phyloP scores from a whole-genome alignment of 2,113 vertebrate species.

The Cepphus grylle region DNA sequence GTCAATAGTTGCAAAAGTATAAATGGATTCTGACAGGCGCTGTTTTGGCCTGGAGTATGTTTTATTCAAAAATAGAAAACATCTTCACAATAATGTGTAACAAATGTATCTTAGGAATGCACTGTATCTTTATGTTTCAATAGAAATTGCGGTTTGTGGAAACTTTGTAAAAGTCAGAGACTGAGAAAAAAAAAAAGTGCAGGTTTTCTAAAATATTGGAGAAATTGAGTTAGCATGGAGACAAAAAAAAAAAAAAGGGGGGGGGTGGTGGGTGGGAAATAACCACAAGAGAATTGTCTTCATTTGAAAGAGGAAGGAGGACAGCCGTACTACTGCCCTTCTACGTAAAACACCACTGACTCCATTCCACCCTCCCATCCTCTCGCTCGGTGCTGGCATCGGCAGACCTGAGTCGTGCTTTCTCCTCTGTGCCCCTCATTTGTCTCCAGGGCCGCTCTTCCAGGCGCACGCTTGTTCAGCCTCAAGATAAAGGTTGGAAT shows the following conservation, averaged over 20 bases:
- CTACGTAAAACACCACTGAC: not conserved
- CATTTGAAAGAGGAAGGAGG: not conserved
- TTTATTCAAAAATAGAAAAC: not conserved
- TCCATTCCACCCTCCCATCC: not conserved
- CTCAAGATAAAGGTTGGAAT: not conserved
- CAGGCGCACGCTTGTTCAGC: not conserved
- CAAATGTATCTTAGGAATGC: not conserved
- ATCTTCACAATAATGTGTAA: not conserved
- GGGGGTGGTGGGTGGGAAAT: not conserved
- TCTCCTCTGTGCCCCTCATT: rapidly evolving
- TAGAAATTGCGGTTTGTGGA: not conserved
- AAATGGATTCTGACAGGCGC: not conserved
- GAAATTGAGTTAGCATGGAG: not conserved
- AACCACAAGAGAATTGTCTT: not conserved
- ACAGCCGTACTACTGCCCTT: not conserved
- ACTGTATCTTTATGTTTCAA: not conserved
- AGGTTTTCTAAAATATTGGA: not conserved
- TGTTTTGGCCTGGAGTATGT: not conserved
- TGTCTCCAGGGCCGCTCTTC: not conserved
- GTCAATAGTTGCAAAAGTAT: not conserved
- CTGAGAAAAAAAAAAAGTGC: not conserved
- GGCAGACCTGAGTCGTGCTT: not conserved
- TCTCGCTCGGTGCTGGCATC: not conserved
- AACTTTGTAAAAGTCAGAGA: not conserved
- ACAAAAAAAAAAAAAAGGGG: not conserved